Base-by-base conservation (phyloP, 2,888 invertebrate genomes). In the Hymenopus coronatus region DNA sequence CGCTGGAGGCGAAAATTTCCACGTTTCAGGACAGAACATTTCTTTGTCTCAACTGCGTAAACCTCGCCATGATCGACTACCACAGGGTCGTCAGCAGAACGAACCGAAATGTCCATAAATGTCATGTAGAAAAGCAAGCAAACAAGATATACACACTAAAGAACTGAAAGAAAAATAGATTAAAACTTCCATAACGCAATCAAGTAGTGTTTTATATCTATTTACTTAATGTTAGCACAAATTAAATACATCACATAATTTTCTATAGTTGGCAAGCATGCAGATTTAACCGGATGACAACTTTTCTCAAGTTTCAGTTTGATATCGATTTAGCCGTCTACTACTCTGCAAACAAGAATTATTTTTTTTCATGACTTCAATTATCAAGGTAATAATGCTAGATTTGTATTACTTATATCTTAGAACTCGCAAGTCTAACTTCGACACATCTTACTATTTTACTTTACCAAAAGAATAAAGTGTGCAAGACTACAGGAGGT, bases 11-110 rank as follows among this genome's bases (percentile, higher is more conserved):
- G 93, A 92, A 91, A 95, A 94, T 91, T 94, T 92, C 94, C 94
- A 95, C 90, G 94, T 94, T 93, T 95, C 94, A 90, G 95, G 95
- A 92, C 94, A 93, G 92, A 95, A 93, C 95, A 95, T 95, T 92
- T 91, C 91, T 82, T 14, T 87, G 14, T 54, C 28, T 82, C 82
- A 87, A 82, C 82, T 82, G 82, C 25, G 27, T n/a, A n/a, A 30
- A 12, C 15, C 0, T 33, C 84, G 28, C 84, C 84, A 84, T 84
- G 28, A 28, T 30, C 30, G 40, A 6, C 20, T 70, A 3, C 54
- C 20, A 12, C 54, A 70, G 54, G 15, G 54, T 3, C 20, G 54
- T 70, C 54, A 70, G 20, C 54, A 70, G 54, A 70, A 70, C 54
- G 6, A 70, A 70, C 4, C 20, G 20, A 70, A 70, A 0, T 70